phyloP scores from a whole-genome alignment of 2,113 vertebrate genomes.

The Megaceryle maxima region DNA sequence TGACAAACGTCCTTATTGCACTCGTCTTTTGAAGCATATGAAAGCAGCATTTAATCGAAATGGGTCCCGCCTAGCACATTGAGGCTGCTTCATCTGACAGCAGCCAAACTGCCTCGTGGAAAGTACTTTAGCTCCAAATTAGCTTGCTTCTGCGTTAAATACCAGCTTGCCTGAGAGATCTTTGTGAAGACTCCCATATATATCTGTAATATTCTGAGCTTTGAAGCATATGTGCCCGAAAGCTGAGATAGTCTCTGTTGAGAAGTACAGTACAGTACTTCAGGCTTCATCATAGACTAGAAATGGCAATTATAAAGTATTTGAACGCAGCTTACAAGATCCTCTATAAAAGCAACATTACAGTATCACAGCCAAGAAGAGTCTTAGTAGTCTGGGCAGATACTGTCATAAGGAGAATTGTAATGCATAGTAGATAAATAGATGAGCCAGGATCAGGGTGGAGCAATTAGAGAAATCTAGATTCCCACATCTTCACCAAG shows the following conservation, averaged over 20 bases:
- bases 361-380: conserved; percentile 1
- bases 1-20: conserved; percentile 79
- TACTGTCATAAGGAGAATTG: not conserved
- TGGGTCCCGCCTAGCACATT: conserved; percentile 68
- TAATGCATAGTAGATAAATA: not conserved
- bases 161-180: conserved; percentile 82
- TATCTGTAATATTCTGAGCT: conserved; percentile 76
- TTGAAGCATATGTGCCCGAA: conserved; percentile 79
- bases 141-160: conserved; percentile 81
- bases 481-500: not conserved
- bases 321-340: conserved; percentile 55
- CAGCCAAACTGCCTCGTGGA: conserved; percentile 80
- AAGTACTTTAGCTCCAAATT: conserved; percentile 80
- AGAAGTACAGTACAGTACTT: conserved; percentile 71
- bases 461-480: not conserved
- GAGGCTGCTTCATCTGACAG: conserved; percentile 75
- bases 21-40: conserved; percentile 73
- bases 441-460: not conserved
- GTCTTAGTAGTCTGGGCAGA: not conserved
- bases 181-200: conserved; percentile 72
- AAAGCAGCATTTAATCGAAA: conserved; percentile 80
- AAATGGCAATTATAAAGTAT: conserved; percentile 73
- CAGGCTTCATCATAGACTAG: conserved; percentile 59
- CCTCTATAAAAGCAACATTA: conserved; percentile 36
- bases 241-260: conserved; percentile 68